phyloP scores from a whole-genome alignment of 2,797 vertebrate genomes.

The Lepus oiostolus region DNA sequence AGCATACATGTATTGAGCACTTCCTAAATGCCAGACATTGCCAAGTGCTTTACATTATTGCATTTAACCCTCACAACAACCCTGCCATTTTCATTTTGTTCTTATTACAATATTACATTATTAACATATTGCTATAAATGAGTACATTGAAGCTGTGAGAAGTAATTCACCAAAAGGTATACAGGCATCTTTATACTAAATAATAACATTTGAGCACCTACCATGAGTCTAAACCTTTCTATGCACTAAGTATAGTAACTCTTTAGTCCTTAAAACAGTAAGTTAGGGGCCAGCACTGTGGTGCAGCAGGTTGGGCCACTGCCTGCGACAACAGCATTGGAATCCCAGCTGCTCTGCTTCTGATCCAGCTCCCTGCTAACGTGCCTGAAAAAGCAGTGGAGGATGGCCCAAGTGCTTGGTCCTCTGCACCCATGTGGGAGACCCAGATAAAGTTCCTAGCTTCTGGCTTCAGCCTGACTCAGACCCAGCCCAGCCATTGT shows the following conservation, averaged over 20 bases:
- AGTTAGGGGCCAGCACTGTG: not conserved
- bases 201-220: conserved; percentile 16
- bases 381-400: no score
- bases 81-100: not conserved
- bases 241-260: not conserved
- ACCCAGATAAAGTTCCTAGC: no score
- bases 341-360: no score
- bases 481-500: no score
- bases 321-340: no score
- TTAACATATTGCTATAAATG: not conserved
- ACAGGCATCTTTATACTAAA: not conserved
- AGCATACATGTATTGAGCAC: not conserved
- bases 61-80: conserved; percentile 6
- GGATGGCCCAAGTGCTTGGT: no score
- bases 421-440: no score
- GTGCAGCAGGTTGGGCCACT: no score
- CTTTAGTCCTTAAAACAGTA: conserved; percentile 17
- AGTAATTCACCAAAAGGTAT: conserved; percentile 28
- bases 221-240: conserved; percentile 3
- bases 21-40: conserved; percentile 43
- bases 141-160: not conserved
- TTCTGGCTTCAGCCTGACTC: no score
- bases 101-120: not conserved
- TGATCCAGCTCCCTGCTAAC: no score
- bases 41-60: conserved; percentile 5